Conservation (phyloP, 2,113 vertebrate species). For the Notiomystis cincta region DNA sequence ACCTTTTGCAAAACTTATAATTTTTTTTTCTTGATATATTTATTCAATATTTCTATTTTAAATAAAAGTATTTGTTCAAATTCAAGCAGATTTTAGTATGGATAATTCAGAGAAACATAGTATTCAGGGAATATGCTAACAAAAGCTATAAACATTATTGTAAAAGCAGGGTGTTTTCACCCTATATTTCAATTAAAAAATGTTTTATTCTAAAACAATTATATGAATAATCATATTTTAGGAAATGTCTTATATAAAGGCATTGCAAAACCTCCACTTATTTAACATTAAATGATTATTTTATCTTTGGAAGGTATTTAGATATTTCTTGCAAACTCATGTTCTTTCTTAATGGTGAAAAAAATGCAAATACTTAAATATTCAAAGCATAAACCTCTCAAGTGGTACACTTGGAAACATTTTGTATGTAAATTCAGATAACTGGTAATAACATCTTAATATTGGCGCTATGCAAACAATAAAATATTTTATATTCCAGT, state of each 20-base stretch:
- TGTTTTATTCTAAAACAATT: neutral
- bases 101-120: neutral
- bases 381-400: neutral
- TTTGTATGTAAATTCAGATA: neutral
- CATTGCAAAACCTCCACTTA: neutral
- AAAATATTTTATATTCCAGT: neutral
- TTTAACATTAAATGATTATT: neutral
- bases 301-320: neutral
- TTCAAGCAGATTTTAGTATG: neutral
- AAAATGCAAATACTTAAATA: neutral
- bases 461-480: neutral
- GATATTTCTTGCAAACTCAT: neutral
- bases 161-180: rapidly evolving
- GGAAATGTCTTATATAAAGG: neutral
- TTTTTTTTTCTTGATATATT: neutral
- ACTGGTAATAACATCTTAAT: neutral
- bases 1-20: neutral
- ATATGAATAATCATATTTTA: neutral
- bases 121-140: neutral
- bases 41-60: neutral
- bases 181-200: neutral
- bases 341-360: neutral
- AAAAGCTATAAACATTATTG: neutral
- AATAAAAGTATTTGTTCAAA: neutral
- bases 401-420: neutral